A percentile compares a stretch with the other conserved stretches of the same genome.
These are phyloP conservation scores for Prosopocoilus inquinatus DNA, from an alignment of 2,888 invertebrate species.

Conservation along the genomic window DNA sequence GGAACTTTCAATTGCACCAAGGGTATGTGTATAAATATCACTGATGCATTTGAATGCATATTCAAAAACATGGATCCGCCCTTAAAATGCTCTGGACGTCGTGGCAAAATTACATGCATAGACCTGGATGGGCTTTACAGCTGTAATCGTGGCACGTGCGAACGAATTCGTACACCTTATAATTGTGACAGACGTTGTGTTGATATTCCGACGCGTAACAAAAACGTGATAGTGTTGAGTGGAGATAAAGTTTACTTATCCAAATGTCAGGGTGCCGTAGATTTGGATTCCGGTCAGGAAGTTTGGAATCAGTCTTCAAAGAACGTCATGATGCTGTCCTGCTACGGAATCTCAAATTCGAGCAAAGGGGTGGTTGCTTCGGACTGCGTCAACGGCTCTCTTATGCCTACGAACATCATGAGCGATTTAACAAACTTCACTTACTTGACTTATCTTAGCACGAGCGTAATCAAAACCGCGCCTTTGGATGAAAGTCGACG, in stretches of 20 bases:
- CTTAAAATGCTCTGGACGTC: conserved; percentile 79
- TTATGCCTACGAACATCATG: conserved; percentile 72
- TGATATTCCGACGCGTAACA: conserved; percentile 85
- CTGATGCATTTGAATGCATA: conserved; percentile 85
- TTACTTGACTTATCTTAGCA: conserved; percentile 79
- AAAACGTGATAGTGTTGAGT: conserved; percentile 83
- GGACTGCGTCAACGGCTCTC: conserved; percentile 86
- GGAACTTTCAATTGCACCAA: conserved; percentile 87
- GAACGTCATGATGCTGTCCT: conserved; percentile 82
- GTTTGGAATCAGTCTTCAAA: conserved; percentile 82
- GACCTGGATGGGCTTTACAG: conserved; percentile 82
- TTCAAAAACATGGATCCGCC: conserved; percentile 82
- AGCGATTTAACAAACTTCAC: conserved; percentile 81
- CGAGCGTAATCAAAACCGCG: conserved; percentile 71
- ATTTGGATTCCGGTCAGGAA: conserved; percentile 66
- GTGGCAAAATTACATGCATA: conserved; percentile 87
- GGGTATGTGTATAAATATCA: conserved; percentile 84
- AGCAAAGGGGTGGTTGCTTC: conserved; percentile 73
- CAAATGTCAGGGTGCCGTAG: conserved; percentile 75
- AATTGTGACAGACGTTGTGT: conserved; percentile 87
- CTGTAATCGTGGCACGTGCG: conserved; percentile 81
- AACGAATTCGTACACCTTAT: conserved; percentile 80
- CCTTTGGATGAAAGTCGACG: conserved; percentile 63
- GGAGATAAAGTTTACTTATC: conserved; percentile 88
- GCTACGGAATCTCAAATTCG: conserved; percentile 74